Conservation (phyloP, 2,113 vertebrate genomes). For the Halichoerus grypus region DNA sequence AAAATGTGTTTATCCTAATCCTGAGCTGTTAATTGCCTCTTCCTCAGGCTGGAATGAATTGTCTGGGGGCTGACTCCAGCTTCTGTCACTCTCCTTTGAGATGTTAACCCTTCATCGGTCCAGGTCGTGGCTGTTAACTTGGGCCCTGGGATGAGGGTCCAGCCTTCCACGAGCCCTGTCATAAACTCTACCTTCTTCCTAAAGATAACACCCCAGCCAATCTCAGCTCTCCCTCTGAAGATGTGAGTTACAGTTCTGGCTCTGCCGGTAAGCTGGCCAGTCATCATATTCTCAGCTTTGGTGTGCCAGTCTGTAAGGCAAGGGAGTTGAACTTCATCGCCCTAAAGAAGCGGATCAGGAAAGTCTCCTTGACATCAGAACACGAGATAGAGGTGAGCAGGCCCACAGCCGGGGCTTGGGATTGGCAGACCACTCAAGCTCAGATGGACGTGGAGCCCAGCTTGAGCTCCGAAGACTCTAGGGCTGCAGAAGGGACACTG, state of each 20-base stretch:
- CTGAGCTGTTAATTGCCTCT: neutral
- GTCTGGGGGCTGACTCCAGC: neutral
- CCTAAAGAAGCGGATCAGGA: neutral
- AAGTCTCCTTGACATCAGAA: neutral
- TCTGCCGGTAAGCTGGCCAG: neutral
- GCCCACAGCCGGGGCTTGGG: accelerated
- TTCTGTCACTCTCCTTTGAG: neutral
- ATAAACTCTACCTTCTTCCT: neutral
- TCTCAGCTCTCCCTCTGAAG: neutral
- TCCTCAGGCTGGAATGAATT: neutral
- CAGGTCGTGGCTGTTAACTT: neutral
- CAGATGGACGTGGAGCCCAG: neutral
- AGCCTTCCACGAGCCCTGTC: neutral
- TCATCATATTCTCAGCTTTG: neutral
- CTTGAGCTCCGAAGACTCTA: neutral
- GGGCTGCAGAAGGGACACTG: neutral
- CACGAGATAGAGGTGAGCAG: too few species aligned
- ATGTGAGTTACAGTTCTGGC: neutral
- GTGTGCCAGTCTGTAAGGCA: neutral
- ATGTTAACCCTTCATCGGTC: neutral
- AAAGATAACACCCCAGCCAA: neutral
- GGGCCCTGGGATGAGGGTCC: neutral
- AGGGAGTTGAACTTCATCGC: neutral
- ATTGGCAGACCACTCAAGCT: accelerated
- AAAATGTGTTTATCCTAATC: neutral